Percentiles rank a stretch among this genome's conserved stretches.
These are phyloP conservation scores for Chiropotes sagulatus DNA, from an alignment of 2,797 vertebrate species.

Conservation along the genomic window DNA sequence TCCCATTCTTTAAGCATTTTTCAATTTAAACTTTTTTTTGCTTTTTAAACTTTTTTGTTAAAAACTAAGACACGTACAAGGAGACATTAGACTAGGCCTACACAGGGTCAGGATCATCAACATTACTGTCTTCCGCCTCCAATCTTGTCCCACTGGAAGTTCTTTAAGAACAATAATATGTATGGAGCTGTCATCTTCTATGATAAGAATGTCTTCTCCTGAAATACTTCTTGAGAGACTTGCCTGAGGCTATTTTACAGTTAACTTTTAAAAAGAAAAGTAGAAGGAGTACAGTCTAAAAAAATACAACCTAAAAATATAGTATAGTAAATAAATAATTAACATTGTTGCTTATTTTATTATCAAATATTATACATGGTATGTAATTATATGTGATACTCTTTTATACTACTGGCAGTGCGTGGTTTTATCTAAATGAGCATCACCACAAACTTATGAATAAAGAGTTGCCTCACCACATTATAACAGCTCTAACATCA, in stretches of 20 bases:
- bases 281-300: background rate
- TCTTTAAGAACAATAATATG: background rate
- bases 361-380: background rate
- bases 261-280: background rate
- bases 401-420: background rate
- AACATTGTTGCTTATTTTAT: background rate
- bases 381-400: background rate
- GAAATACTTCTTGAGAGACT: background rate
- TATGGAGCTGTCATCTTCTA: background rate
- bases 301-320: background rate
- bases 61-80: background rate
- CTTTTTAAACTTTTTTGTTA: background rate
- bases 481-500: background rate
- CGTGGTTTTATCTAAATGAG: background rate
- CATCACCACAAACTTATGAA: background rate
- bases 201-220: background rate
- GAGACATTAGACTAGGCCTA: background rate
- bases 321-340: background rate
- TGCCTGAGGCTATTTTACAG: background rate
- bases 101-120: background rate
- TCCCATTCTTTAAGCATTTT: background rate
- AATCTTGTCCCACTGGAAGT: background rate
- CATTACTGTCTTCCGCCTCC: background rate
- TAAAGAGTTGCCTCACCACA: background rate
- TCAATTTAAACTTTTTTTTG: background rate